Percentiles rank a stretch among this genome's conserved stretches.
phyloP scores from a whole-genome alignment of 2,797 vertebrate genomes.

The Leucoraja ocellata region DNA sequence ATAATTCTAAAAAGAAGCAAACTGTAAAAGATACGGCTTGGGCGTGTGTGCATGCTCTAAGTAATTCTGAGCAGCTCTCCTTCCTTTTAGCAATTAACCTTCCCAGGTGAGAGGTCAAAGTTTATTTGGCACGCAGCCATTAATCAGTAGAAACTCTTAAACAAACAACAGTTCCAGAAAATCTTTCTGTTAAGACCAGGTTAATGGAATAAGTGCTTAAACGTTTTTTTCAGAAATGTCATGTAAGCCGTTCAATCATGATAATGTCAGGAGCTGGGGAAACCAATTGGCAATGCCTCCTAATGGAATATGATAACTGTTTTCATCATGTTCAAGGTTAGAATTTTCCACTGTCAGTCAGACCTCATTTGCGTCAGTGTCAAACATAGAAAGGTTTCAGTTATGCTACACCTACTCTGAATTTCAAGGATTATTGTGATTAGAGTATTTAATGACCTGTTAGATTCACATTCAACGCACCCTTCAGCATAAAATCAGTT shows the following conservation, averaged over 20 bases:
- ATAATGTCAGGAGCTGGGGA: background rate
- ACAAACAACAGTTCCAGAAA: slow-evolving; percentile 14
- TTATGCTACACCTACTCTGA: slow-evolving; percentile 27
- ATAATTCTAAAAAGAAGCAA: background rate
- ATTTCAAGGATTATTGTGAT: slow-evolving; percentile 34
- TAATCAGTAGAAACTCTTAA: slow-evolving; percentile 32
- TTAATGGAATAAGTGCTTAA: slow-evolving; percentile 3
- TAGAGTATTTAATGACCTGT: slow-evolving; percentile 6
- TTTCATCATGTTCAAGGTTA: slow-evolving; percentile 30
- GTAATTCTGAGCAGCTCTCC: slow-evolving; percentile 62
- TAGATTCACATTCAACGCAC: background rate
- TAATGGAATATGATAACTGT: slow-evolving; percentile 15
- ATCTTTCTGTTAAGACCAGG: slow-evolving; percentile 6
- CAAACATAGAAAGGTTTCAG: background rate
- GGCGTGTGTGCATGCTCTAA: slow-evolving; percentile 54
- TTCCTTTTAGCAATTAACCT: slow-evolving; percentile 64
- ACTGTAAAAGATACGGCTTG: slow-evolving; percentile 43
- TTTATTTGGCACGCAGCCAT: slow-evolving; percentile 59
- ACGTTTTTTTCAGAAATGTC: slow-evolving; percentile 17
- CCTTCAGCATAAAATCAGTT: slow-evolving; percentile 7
- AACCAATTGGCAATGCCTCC: slow-evolving; percentile 13
- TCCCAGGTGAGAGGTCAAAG: slow-evolving; percentile 53
- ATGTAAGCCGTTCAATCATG: slow-evolving; percentile 28
- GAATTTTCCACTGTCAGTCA: slow-evolving; percentile 14
- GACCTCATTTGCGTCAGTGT: background rate